Evolutionary conservation across 2,797 vertebrate species (phyloP), one percentile per base, ranked within the genome.

Genomic region (Lemur catta): DNA sequence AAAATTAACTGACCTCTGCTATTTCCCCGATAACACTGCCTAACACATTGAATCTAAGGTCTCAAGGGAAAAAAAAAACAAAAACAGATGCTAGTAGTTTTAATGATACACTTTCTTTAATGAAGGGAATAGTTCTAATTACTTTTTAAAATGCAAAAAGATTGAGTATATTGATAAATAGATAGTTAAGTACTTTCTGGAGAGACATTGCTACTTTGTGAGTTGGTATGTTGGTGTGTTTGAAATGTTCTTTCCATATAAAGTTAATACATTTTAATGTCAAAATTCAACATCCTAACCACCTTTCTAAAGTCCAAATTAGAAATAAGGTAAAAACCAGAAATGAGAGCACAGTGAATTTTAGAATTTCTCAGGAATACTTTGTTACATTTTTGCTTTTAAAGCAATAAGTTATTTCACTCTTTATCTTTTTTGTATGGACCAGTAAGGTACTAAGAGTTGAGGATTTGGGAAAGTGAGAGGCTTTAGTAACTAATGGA

Each of bases 81-180:
- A 35, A 28, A 14, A 35, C 94, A 95, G 84, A 96, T 88, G 41
- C 57, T 18, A 50, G 38, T 81, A 97, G 55, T 74, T 98, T 97
- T 97, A 75, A 67, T 97, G 69, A 84, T 96, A 89, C 22, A 5
- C 88, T 97, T 98, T 92, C 91, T 98, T 97, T 96, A 97, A 96
- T 92, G 52, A 93, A 90, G 92, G 90, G 94, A 97, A 69, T 9
- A 82, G 12, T 90, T 50, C 20, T 96, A 93, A 90, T 97, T 35
- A 89, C 43, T 95, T 92, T 65, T 94, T 84, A 13, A 89, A 95
- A 41, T 61, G 7, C 33, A 75, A 43, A 63, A 87, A 22, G 28
- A 46, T 67, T 78, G 38, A 2, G 81, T 93, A 26, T 65, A 4
- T 55, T 89, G 35, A 48, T 38, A 61, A 85, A 85, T 87, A 59